Conservation (phyloP, 1,140 invertebrate species). For the Drosophila bocqueti region DNA sequence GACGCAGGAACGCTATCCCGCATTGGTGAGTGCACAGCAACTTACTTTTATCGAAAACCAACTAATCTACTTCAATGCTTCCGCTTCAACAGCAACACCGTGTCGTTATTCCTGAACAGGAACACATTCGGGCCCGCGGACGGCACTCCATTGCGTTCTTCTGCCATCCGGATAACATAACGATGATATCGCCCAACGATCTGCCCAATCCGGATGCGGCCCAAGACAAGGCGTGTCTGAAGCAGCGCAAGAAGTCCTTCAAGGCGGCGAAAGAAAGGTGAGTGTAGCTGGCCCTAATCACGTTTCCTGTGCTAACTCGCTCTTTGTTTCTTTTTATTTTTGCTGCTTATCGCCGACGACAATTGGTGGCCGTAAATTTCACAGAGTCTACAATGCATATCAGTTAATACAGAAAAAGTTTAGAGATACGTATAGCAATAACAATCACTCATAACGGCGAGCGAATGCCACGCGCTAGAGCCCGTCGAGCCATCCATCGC, state of each 20-base stretch:
- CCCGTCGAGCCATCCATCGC: constrained; percentile 30
- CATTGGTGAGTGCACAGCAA: constrained; percentile 86
- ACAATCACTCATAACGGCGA: constrained; percentile 66
- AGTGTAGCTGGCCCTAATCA: background rate
- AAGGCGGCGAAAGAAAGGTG: constrained; percentile 84
- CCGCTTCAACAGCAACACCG: constrained; percentile 87
- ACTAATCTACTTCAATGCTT: constrained; percentile 18
- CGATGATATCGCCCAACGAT: constrained; percentile 86
- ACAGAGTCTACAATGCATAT: constrained; percentile 88
- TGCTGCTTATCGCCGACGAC: constrained; percentile 28
- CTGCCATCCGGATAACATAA: constrained; percentile 89
- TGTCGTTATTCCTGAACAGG: constrained; percentile 89
- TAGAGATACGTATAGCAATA: constrained; percentile 88
- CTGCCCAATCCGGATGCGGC: constrained; percentile 82
- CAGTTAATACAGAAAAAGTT: constrained; percentile 90
- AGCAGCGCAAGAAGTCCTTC: constrained; percentile 86
- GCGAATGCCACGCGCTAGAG: background rate
- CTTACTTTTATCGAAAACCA: background rate
- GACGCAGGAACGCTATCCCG: constrained; percentile 90
- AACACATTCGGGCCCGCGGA: constrained; percentile 86
- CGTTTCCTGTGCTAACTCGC: constrained; percentile 34
- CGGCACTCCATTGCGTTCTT: constrained; percentile 92
- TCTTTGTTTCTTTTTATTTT: constrained; percentile 14
- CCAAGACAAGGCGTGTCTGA: constrained; percentile 84
- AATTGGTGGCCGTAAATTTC: constrained; percentile 38